phyloP scores from a whole-genome alignment of 2,888 invertebrate species.

The Melikaiella ostensackeni region DNA sequence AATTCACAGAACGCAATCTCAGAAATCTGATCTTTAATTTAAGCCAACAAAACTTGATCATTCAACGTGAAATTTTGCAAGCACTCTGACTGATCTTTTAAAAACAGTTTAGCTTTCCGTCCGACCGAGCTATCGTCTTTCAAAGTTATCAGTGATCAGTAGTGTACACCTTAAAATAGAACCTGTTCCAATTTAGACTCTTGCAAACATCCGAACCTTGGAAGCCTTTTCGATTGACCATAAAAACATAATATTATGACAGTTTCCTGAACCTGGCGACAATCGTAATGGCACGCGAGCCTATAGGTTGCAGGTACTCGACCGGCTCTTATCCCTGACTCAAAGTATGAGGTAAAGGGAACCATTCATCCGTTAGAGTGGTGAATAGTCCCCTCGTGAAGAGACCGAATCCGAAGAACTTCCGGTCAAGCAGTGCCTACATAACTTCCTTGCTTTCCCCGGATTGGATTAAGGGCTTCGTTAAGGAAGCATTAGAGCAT shows the following conservation, averaged over 20 bases:
- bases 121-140: too few species aligned
- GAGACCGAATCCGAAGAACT: conserved; percentile 56
- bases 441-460: conserved; percentile 68
- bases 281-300: conserved; percentile 25
- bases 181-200: not conserved
- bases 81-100: too few species aligned
- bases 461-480: conserved; percentile 73
- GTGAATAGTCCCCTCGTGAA: conserved; percentile 51
- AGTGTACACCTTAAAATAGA: too few species aligned
- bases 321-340: conserved; percentile 19
- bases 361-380: conserved; percentile 50
- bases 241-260: conserved; percentile 12
- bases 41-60: too few species aligned
- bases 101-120: too few species aligned
- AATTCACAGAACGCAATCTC: too few species aligned
- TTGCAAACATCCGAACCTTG: not conserved
- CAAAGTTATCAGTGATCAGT: too few species aligned
- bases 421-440: conserved; percentile 68
- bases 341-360: conserved; percentile 39
- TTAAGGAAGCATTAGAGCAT: conserved; percentile 67
- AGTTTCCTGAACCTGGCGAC: conserved; percentile 10
- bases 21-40: too few species aligned
- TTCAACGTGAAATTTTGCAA: too few species aligned
- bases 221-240: not conserved
- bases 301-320: conserved; percentile 24